phyloP scores from a whole-genome alignment of 2,888 invertebrate species.

The Aphrophora alni region DNA sequence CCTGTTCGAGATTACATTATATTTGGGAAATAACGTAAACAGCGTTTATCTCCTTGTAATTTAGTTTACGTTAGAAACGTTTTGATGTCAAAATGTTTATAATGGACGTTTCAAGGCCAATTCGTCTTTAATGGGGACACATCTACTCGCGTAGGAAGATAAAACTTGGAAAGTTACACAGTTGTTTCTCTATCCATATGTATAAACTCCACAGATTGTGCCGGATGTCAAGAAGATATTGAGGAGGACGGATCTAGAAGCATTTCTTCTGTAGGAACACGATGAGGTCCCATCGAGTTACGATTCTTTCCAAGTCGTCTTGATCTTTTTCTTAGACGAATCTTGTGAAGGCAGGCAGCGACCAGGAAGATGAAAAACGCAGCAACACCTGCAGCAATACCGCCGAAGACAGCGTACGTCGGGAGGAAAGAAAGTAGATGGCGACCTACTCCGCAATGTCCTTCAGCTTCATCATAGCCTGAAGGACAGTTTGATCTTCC shows the following conservation, averaged over 20 bases:
- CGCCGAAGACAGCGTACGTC: constrained; percentile 41
- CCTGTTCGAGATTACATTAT: too few relatives aligned
- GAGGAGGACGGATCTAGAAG: constrained; percentile 68
- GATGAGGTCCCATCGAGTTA: constrained; percentile 54
- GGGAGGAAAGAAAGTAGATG: constrained; percentile 41
- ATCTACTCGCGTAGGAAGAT: too few relatives aligned
- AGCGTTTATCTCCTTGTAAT: too few relatives aligned
- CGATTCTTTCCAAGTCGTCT: constrained; percentile 38
- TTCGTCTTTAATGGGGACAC: too few relatives aligned
- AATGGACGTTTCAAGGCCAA: too few relatives aligned
- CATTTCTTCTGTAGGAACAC: constrained; percentile 73
- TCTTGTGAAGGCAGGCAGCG: constrained; percentile 41
- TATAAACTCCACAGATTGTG: constrained; percentile 90
- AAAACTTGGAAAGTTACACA: constrained; percentile 63
- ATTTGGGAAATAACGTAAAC: too few relatives aligned
- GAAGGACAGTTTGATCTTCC: constrained; percentile 71
- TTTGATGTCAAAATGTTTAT: too few relatives aligned
- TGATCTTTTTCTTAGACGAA: constrained; percentile 37
- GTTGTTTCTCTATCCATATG: constrained; percentile 93
- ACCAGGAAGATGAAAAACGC: constrained; percentile 42
- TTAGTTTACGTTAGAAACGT: too few relatives aligned
- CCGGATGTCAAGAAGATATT: constrained; percentile 84
- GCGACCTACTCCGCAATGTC: constrained; percentile 63
- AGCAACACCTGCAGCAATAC: constrained; percentile 39
- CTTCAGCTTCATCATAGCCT: constrained; percentile 74